Evolutionary conservation across 2,113 vertebrate genomes (phyloP), one percentile per base, ranked within the genome.

Genomic region (Neogale vison): DNA sequence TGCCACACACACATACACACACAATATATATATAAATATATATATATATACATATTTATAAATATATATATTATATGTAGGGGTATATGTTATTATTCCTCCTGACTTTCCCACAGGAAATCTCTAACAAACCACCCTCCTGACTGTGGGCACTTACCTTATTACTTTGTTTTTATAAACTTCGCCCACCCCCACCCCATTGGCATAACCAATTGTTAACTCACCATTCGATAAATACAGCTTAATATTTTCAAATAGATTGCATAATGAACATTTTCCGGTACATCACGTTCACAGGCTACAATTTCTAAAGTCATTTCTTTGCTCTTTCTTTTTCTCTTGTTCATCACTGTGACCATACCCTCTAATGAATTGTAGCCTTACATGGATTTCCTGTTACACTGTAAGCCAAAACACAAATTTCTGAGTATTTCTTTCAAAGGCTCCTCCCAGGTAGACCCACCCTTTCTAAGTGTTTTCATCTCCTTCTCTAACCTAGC

Each of bases 401-500:
- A 52, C 82, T 81, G 88, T 61, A 39, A 94, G 77, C 95, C 88
- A 96, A 47, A 93, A 93, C 90, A 80, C 91, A 90, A 89, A 90
- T 95, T 79, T 94, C 96, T 3, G 0, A 88, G 69, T 87, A 45
- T 90, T 93, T 86, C 61, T 93, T 82, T 95, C 79, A 93, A 88
- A 92, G 52, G 93, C 83, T 55, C 87, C 94, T 77, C 79, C 72
- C 83, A 50, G 91, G 34, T 55, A 71, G 45, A 79, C 84, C 89
- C 29, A 6, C 39, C 88, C 71, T 76, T 34, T 20, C 57, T n/a
- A 24, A 77, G 36, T 84, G 52, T 95, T 97, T 97, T 91, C 96
- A 84, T 93, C 95, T 88, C n/a, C 94, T 81, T 26, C 72, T 50
- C 82, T 96, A 93, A 94, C 97, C 84, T 85, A 39, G 80, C 94